A percentile compares a stretch with the other conserved stretches of the same genome.
phyloP scores from a whole-genome alignment of 2,888 invertebrate species.

The Noctua comes region DNA sequence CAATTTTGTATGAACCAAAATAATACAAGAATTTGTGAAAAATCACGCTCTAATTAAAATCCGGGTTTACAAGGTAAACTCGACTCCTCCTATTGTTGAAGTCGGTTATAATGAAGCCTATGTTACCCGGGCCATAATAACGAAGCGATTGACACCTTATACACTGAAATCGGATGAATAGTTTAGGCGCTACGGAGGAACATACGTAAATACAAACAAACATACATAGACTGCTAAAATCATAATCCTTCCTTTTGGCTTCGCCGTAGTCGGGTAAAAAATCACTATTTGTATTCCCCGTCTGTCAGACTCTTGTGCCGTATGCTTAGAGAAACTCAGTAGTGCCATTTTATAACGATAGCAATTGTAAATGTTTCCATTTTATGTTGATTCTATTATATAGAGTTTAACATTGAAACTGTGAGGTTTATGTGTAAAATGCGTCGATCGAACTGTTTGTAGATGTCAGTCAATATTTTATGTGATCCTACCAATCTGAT shows the following conservation, averaged over 20 bases:
- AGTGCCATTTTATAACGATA: slow-evolving; percentile 77
- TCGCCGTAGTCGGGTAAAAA: neutral
- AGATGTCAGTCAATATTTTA: slow-evolving; percentile 77
- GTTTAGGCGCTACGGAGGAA: too few species aligned
- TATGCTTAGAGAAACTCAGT: slow-evolving; percentile 59
- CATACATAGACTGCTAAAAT: too few species aligned
- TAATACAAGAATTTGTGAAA: neutral
- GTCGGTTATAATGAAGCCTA: too few species aligned
- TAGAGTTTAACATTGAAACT: slow-evolving; percentile 85
- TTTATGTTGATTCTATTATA: slow-evolving; percentile 87
- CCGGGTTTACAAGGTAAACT: too few species aligned
- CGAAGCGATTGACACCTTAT: too few species aligned
- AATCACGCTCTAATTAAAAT: neutral
- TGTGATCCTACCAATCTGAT: slow-evolving; percentile 82
- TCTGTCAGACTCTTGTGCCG: slow-evolving; percentile 32
- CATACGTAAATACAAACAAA: too few species aligned
- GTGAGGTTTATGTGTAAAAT: slow-evolving; percentile 73
- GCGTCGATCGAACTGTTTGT: slow-evolving; percentile 79
- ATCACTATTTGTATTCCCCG: neutral
- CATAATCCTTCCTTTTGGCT: too few species aligned
- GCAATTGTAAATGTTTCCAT: slow-evolving; percentile 81
- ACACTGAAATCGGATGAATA: too few species aligned
- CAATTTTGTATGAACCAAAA: neutral
- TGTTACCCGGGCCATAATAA: too few species aligned
- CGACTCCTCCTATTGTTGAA: too few species aligned